Base-by-base conservation (phyloP, 2,797 vertebrate genomes). In the Karalla daura region DNA sequence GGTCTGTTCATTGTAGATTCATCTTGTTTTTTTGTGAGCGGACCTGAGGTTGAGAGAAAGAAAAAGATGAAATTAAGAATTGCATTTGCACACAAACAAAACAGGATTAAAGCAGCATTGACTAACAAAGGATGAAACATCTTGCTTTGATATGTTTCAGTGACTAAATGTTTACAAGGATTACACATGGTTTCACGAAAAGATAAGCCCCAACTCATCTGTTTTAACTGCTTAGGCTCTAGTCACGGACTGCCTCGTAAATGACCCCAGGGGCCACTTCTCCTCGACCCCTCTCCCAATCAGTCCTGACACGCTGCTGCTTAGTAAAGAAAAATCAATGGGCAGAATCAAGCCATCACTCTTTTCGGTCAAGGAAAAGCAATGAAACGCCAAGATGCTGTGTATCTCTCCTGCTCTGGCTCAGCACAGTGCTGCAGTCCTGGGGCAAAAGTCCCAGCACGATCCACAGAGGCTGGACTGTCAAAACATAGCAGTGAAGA, bases 21-120 rank as follows among this genome's bases (percentile, higher is more conserved):
- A 76, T 97, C 96, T 27, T 94, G 95, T 91, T 96, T 96, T 96
- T 97, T 97, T 90, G 96, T 96, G 90, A 97, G 94, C 28, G 95
- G 96, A 96, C 96, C 96, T 97, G 91, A 78, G 90, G 89, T 93
- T 92, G 86, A 90, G 91, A 92, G 89, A 92, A 92, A 90, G 79
- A 65, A 93, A 91, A 92, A 87, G 86, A 86, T 59, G 88, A 86
- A 80, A 86, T 90, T 89, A 91, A 88, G 78, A 73, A 76, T 70
- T 86, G 83, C 76, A 89, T 78, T 70, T 69, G 40, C 32, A 78
- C 15, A 68, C 66, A 81, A 84, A 71, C 66, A 81, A 84, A 60
- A 73, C 65, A 73, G 49, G 32, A 64, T 63, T 52, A 68, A 56
- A 70, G 44, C 35, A 80, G 74, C 73, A 85, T n/a, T n/a, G 81